A percentile compares a stretch with the other conserved stretches of the same genome.
phyloP scores from a whole-genome alignment of 2,113 vertebrate genomes.

The Chlorocebus sabaeus region DNA sequence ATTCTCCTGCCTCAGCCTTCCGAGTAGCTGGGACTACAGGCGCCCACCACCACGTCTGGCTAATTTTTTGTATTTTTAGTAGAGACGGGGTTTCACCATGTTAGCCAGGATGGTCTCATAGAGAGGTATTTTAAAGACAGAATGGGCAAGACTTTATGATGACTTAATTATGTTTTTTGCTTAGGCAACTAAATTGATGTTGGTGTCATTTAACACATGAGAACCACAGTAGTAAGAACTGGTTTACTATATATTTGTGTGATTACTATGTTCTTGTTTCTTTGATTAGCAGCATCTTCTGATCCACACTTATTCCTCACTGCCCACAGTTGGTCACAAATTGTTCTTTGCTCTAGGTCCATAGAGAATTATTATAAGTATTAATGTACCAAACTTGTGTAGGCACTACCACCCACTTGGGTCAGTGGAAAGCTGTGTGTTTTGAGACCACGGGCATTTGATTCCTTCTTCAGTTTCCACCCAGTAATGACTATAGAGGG shows the following conservation, averaged over 20 bases:
- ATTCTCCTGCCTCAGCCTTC: no score
- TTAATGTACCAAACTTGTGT: neutral
- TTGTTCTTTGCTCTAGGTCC: neutral
- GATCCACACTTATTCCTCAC: neutral
- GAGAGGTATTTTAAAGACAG: neutral
- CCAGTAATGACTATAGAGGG: neutral
- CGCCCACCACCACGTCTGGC: no score
- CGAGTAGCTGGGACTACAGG: no score
- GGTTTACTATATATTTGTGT: neutral
- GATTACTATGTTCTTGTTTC: neutral
- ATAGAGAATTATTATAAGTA: neutral
- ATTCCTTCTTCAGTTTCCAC: neutral
- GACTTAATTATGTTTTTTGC: neutral
- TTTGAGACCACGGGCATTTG: neutral
- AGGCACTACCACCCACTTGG: neutral
- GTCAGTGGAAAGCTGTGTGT: neutral
- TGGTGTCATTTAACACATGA: neutral
- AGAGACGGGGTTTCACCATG: no score
- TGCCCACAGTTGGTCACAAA: neutral
- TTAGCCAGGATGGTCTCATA: neutral
- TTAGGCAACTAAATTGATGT: neutral
- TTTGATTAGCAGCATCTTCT: neutral
- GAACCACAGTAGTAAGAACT: neutral
- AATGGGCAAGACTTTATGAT: neutral
- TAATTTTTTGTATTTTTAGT: no score